Base-by-base conservation (phyloP, 1,140 invertebrate genomes). In the Drosophila subpulchrella region DNA sequence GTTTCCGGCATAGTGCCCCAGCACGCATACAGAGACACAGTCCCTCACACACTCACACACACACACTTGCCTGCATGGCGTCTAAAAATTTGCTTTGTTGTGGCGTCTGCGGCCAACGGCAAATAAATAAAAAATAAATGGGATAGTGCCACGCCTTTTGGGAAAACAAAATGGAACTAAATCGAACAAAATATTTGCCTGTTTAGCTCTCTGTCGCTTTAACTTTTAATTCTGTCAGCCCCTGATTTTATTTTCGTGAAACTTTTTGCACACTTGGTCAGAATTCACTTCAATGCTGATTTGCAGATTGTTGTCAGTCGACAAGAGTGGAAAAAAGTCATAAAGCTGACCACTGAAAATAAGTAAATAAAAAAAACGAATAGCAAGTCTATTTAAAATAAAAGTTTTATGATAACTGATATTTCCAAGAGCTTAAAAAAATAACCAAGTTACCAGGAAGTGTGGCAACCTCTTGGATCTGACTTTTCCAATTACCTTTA, bases 31-130 rank as follows among this genome's bases (percentile, higher is more conserved):
- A 53, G 6, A 50, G 39, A 53, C 51, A 47, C 27, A 60, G 46
- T 51, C 57, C 48, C n/a, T n/a, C 6, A n/a, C 46, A 48, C 46
- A 27, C 20, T 20, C 20, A 6, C 17, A 27, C 13, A 48, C 55
- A 68, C 44, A 63, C 32, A 51, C 42, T 60, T 53, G 42, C 66
- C 36, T 51, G 38, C 48, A 58, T 71, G 65, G 60, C 78, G 65
- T 57, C 53, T 50, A 30, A 60, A 82, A 79, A 56, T 67, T 70
- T 62, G 84, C 84, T 86, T 86, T 86, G 83, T 86, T 86, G 83
- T 83, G 83, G 83, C 72, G 76, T 83, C 72, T 89, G 84, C 79
- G 71, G 79, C 56, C 66, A 82, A 44, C 46, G 61, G 54, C 57
- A 81, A 66, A 73, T 48, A 58, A 61, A 48, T 42, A 62, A 62